phyloP scores from a whole-genome alignment of 2,888 invertebrate genomes.

The Ischnura elegans region DNA sequence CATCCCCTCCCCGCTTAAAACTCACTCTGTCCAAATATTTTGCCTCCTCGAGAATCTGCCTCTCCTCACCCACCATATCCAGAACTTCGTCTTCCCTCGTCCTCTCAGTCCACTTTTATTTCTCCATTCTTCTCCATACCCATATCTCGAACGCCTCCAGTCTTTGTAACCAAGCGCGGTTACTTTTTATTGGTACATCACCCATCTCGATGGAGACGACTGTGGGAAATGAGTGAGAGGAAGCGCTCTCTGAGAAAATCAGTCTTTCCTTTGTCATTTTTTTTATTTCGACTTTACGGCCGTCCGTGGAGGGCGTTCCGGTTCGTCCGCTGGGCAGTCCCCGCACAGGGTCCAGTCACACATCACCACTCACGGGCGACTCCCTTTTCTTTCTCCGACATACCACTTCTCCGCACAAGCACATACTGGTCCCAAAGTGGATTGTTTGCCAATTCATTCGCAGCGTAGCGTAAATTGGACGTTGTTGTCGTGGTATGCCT shows the following conservation, averaged over 20 bases:
- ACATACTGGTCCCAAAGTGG: not conserved
- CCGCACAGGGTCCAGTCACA: not conserved
- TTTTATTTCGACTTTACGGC: conserved; percentile 17
- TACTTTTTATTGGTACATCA: too few species aligned
- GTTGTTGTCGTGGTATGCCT: not conserved
- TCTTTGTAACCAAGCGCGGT: too few species aligned
- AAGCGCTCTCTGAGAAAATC: not conserved
- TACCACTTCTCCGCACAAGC: not conserved
- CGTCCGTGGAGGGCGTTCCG: not conserved
- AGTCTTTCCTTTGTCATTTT: not conserved
- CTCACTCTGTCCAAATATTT: too few species aligned
- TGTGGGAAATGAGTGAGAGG: not conserved
- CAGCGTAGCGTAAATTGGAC: conserved; percentile 26
- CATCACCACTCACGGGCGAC: too few species aligned
- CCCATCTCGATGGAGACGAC: too few species aligned
- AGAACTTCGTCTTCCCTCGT: too few species aligned
- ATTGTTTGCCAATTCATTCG: conserved; percentile 55
- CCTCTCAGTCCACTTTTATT: too few species aligned
- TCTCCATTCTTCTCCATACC: too few species aligned
- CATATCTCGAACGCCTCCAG: too few species aligned
- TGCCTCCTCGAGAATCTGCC: too few species aligned
- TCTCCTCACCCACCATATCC: too few species aligned
- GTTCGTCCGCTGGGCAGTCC: not conserved
- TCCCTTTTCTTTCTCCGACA: not conserved
- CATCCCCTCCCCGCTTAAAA: too few species aligned